A percentile compares a stretch with the other conserved stretches of the same genome.
These are phyloP conservation scores for Darevskia nairensis DNA, from an alignment of 2,797 vertebrate genomes.

Conservation along the genomic window DNA sequence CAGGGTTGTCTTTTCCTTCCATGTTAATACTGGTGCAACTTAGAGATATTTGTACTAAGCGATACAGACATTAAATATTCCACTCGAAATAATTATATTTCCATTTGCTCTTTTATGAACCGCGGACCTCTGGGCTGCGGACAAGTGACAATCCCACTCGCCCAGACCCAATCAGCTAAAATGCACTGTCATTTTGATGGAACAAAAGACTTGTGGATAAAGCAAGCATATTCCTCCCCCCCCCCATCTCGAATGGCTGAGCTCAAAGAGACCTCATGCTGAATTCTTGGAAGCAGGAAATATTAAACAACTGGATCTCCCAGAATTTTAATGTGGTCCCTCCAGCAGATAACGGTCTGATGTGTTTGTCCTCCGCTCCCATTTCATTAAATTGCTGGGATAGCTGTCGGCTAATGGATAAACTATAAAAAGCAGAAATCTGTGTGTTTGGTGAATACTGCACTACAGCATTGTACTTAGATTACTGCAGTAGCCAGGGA, in stretches of 20 bases:
- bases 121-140: too few relatives aligned
- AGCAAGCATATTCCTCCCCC: background rate
- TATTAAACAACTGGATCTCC: background rate
- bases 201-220: background rate
- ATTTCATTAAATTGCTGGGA: background rate
- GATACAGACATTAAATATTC: too few relatives aligned
- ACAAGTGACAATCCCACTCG: too few relatives aligned
- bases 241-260: background rate
- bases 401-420: background rate
- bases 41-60: too few relatives aligned
- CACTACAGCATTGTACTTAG: background rate
- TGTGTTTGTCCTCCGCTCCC: background rate
- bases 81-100: too few relatives aligned
- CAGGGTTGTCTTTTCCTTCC: too few relatives aligned
- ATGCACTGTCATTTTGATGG: background rate
- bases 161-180: too few relatives aligned
- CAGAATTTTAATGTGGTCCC: constrained; percentile 5
- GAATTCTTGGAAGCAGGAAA: constrained; percentile 6
- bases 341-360: background rate
- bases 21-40: too few relatives aligned
- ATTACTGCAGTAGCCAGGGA: background rate
- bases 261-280: background rate
- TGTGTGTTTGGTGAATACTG: background rate
- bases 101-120: too few relatives aligned
- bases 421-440: background rate